Evolutionary conservation across 2,797 vertebrate species (phyloP), one percentile per base, ranked within the genome.

Genomic region (Benthosema pterotum): DNA sequence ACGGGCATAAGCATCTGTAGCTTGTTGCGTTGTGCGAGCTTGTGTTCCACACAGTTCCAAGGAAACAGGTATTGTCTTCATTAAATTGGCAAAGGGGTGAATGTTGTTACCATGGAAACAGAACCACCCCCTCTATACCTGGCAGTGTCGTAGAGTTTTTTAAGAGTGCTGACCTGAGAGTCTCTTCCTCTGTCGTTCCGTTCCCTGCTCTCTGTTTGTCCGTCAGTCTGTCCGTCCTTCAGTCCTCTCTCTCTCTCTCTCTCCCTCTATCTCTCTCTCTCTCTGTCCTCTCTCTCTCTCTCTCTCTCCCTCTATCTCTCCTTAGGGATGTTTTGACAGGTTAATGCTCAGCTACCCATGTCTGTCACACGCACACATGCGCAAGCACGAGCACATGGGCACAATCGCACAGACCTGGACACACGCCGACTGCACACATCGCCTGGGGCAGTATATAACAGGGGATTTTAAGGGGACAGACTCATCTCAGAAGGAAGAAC

Each of bases 381-480:
- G 32, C 2, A 11, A 13, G 9, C 53, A 11, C 15, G 7, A 25
- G 3, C 53, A 7, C 15, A 53, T 2, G 13, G 22, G 38, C 51
- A 7, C 42, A 62, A 15, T 3, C 63, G 61, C 71, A 71, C 28
- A 45, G 43, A 45, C 43, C 13, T 12, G 43, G 8, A 38, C 8
- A 11, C 32, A 8, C 25, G 2, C 19, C n/a, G n/a, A n/a, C n/a
- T 12, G 14, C 17, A 57, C 42, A 46, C 16, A 47, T 11, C 18
- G 74, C 86, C 84, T 28, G 65, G 72, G 81, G 87, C 82, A 75
- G 69, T 75, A 74, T 79, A 79, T 74, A 82, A 86, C 76, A 60
- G 75, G 82, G 77, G 82, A 87, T 87, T 85, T 86, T 65, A 79
- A 80, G 69, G 65, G 83, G 85, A 82, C 83, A 87, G 79, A 88